Percentiles rank a stretch among this genome's conserved stretches.
phyloP scores from a whole-genome alignment of 2,113 vertebrate species.

The Mormoops blainvillei region DNA sequence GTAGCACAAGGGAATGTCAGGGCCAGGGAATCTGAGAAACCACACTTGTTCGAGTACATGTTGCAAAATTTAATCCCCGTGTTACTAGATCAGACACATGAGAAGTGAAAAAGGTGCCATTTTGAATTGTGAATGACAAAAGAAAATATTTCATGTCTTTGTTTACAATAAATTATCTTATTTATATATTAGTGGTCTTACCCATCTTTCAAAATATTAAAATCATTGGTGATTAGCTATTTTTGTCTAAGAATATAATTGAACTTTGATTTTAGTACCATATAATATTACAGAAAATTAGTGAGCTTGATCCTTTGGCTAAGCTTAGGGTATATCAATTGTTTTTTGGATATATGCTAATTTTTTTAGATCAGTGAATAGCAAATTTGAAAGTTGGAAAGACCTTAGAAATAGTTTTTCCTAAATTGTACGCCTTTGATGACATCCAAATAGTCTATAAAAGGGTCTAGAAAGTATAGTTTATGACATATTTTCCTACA shows the following conservation, averaged over 20 bases:
- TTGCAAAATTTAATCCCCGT: not conserved
- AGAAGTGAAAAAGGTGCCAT: not conserved
- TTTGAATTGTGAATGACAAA: not conserved
- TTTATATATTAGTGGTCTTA: not conserved
- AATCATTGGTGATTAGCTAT: not conserved
- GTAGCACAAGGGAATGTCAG: not conserved
- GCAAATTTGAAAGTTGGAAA: not conserved
- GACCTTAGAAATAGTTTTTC: not conserved
- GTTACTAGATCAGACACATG: not conserved
- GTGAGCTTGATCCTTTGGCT: not conserved
- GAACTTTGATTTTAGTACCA: not conserved
- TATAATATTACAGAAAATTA: not conserved
- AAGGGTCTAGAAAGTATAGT: constrained; percentile 11
- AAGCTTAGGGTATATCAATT: not conserved
- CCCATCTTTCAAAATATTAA: not conserved
- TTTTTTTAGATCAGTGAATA: not conserved
- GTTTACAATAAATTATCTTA: not conserved
- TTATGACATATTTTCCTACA: not conserved
- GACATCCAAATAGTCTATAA: not conserved
- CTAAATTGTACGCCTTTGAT: not conserved
- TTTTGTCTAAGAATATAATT: not conserved
- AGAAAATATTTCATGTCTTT: not conserved
- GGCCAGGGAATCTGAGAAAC: not conserved
- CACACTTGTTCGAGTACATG: not conserved
- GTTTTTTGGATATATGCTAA: not conserved